Percentiles rank a stretch among this genome's conserved stretches.
Conservation (phyloP, 1,140 invertebrate species). For the Trichogramma pretiosum region DNA sequence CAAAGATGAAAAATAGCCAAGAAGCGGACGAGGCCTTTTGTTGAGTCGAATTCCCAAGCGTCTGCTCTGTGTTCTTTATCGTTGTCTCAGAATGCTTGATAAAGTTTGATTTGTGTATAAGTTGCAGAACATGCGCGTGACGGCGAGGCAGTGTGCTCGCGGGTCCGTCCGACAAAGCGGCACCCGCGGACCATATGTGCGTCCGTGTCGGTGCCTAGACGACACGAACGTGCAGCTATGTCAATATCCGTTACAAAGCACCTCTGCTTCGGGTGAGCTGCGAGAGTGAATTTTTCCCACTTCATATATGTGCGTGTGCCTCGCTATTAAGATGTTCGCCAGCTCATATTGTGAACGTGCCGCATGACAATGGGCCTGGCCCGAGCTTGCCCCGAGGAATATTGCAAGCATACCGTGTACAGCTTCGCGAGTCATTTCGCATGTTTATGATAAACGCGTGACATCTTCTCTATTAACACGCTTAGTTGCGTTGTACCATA, state of each 20-base stretch:
- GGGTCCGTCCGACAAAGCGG: background rate
- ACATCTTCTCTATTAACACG: no score
- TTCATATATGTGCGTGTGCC: no score
- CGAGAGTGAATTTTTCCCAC: background rate
- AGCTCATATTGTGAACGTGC: no score
- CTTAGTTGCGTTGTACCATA: no score
- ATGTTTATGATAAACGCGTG: no score
- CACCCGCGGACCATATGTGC: background rate
- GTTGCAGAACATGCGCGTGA: conserved; percentile 32
- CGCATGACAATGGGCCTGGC: no score
- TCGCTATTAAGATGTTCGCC: no score
- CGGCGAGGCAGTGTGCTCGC: background rate
- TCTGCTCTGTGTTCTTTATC: conserved; percentile 46
- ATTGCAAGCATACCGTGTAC: no score
- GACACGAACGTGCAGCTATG: background rate
- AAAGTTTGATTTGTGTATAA: conserved; percentile 45
- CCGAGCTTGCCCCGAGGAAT: no score
- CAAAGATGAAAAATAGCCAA: background rate
- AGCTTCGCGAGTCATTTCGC: no score
- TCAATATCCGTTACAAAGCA: no score
- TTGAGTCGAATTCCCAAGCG: conserved; percentile 38
- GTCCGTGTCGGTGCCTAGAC: background rate
- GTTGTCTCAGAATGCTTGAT: conserved; percentile 43
- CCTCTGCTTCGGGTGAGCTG: background rate
- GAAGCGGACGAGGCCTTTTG: background rate